Evolutionary conservation across 1,140 invertebrate species (phyloP), one percentile per base, ranked within the genome.

Genomic region (Hylaeus volcanicus): DNA sequence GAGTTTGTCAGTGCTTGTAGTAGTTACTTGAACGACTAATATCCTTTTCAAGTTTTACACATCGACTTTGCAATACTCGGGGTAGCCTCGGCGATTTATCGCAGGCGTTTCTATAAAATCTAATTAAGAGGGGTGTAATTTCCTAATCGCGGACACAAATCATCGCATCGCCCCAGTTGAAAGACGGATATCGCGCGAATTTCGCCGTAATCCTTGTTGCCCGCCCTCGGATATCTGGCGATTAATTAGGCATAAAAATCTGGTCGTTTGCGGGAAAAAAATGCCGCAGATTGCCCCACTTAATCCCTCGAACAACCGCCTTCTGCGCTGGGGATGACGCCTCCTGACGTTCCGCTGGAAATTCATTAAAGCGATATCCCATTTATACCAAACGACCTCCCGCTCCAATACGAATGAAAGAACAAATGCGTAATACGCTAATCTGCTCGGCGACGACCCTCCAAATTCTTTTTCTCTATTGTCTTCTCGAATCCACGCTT

Each of bases 171-270:
- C 82, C 83, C 84, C 81, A 79, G 80, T 83, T 65, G 75, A 82
- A 85, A 84, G 78, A 86, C 81, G 81, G 41, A 65, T 87, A 76
- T 86, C 83, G 84, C 68, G 78, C 81, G 88, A 87, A 89, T 89
- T 88, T 87, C 81, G 60, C 83, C 84, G 70, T 91, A 89, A 91
- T 90, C 88, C 81, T 58, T 73, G 79, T 82, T 84, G 56, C 43
- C 86, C 90, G 88, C 86, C 73, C 79, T 74, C 85, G 86, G 88
- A 93, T 92, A 92, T 90, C 90, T 89, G 90, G 88, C 92, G 90
- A 92, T 93, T 92, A 92, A 93, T 93, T 92, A 89, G 83, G 87
- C 88, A 89, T 91, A 91, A 93, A 91, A 91, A 89, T 90, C 87
- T 79, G 72, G 80, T 86, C 86, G 86, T 88, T 90, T 87, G 74